phyloP scores from a whole-genome alignment of 2,888 invertebrate species.

The Drosophila nr. perissopoda region DNA sequence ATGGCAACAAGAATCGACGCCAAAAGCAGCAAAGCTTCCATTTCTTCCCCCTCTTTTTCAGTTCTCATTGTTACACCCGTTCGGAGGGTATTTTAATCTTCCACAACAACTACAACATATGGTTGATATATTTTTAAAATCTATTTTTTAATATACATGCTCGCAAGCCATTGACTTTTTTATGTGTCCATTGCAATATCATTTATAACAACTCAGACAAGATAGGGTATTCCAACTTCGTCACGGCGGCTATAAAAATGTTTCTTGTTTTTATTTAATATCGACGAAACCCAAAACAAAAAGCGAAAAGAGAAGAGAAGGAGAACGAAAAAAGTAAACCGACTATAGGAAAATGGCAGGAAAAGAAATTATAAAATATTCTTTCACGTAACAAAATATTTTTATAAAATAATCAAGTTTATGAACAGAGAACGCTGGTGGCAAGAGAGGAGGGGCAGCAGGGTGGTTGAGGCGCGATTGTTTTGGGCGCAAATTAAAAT shows the following conservation, averaged over 20 bases:
- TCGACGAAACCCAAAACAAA: conserved; percentile 59
- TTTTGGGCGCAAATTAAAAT: conserved; percentile 55
- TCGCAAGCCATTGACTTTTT: neutral
- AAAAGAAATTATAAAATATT: conserved; percentile 60
- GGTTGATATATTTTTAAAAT: neutral
- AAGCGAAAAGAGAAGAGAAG: conserved; percentile 26
- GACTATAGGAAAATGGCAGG: neutral
- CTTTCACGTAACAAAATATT: conserved; percentile 76
- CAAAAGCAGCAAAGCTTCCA: conserved; percentile 36
- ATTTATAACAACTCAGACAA: no score
- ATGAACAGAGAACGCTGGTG: neutral
- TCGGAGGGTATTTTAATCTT: no score
- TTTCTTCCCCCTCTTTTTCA: conserved; percentile 31
- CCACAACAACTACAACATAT: neutral
- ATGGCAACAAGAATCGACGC: conserved; percentile 30
- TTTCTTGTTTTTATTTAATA: conserved; percentile 74
- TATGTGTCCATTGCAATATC: neutral
- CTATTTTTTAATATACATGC: neutral
- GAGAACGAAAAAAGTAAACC: neutral
- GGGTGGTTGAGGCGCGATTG: conserved; percentile 3
- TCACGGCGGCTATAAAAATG: no score
- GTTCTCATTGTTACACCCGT: conserved; percentile 24
- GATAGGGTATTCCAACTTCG: conserved; percentile 12
- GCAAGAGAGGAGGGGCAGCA: neutral
- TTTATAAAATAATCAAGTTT: conserved; percentile 77